Evolutionary conservation across 2,888 invertebrate species (phyloP).

Genomic region (Perdita meconis): DNA sequence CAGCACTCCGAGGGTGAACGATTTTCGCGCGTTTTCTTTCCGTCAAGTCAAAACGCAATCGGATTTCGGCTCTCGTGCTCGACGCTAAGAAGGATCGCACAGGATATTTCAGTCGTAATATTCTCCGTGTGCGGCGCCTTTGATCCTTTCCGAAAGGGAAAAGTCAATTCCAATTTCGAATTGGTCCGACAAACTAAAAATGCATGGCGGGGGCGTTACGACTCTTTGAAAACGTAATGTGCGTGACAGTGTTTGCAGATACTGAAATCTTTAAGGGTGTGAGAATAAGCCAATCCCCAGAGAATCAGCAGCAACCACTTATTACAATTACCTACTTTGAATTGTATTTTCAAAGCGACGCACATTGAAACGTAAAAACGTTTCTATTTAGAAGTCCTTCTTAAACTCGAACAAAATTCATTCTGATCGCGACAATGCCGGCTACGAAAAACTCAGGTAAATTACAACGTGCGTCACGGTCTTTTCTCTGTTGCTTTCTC

Average conservation of each 20-base stretch:
- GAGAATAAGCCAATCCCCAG: too few species aligned
- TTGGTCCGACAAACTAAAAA: not conserved
- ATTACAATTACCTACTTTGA: too few species aligned
- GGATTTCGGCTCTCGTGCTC: conserved; percentile 7
- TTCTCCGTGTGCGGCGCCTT: not conserved
- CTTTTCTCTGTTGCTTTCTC: not conserved
- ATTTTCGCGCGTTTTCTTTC: conserved; percentile 18
- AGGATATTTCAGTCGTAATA: conserved; percentile 7
- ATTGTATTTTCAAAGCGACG: too few species aligned
- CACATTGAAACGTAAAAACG: not conserved
- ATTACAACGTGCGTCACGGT: not conserved
- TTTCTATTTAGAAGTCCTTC: not conserved
- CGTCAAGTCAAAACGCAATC: conserved; percentile 19
- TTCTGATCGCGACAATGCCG: not conserved
- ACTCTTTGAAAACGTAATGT: not conserved
- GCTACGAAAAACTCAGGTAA: not conserved
- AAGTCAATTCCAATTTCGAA: conserved; percentile 9
- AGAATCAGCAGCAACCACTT: too few species aligned
- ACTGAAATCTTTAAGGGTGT: too few species aligned
- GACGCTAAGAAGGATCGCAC: conserved; percentile 15
- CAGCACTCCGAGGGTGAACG: not conserved
- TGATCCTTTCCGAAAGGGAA: not conserved
- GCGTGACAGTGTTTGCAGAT: too few species aligned
- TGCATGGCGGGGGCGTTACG: not conserved
- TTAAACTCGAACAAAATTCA: not conserved